Base-by-base conservation (phyloP, 1,140 invertebrate species). In the Pentalonia nigronervosa region DNA sequence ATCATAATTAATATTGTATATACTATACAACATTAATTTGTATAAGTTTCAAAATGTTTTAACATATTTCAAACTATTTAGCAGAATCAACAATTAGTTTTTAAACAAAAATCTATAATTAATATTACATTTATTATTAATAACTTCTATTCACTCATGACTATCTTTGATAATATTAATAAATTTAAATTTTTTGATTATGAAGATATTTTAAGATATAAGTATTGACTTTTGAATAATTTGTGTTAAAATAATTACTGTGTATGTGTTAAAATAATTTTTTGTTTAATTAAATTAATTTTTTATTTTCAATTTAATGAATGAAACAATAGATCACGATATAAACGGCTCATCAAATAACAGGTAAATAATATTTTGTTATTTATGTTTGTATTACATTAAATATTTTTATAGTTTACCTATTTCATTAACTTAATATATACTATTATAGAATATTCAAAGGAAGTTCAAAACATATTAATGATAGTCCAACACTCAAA, bases 401-500 rank as follows among this genome's bases (percentile, higher is more conserved):
- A 53, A 84, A 36, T 50, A 50, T 84, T 50, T n/a, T 21, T 53
- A 30, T 84, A 14, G 34, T 7, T 53, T 7, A 21, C 21, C 21
- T 23, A 11, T 34, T 67, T 36, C 41, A 90, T 90, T 45, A 90
- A 47, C 30, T 25, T 30, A 67, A 17, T 89, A n/a, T 90, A 34
- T 67, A 21, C n/a, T 90, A 23, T 45, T 90, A 60, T n/a, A 90
- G 91, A 93, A 56, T 93, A 84, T 30, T 41, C 20, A 84, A 86
- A 36, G 91, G 91, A 56, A 93, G 45, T 53, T 93, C 91, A 56
- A 93, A 84, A 93, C 53, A 41, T 86, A 60, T 86, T 23, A 91
- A 83, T 56, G 91, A 93, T 86, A 56, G 91, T 67, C 47, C 91
- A 36, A 17, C 91, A 53, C 86, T 93, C 3, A 93, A 93, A 93